Conservation (phyloP, 2,888 invertebrate genomes). For the Resseliella maxima region DNA sequence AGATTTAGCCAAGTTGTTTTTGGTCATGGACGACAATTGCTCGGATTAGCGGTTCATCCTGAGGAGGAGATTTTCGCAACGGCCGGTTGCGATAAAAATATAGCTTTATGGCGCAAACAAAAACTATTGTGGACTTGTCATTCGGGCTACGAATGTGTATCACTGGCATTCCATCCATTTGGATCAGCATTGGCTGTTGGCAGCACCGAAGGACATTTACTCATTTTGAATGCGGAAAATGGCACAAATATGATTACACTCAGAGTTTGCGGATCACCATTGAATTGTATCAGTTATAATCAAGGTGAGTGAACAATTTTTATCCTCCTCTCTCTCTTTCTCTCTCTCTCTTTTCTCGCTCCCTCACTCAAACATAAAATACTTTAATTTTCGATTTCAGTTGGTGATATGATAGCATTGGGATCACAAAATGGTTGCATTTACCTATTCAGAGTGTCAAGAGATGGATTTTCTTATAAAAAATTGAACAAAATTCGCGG, state of each 20-base stretch:
- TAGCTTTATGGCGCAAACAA: slow-evolving; percentile 90
- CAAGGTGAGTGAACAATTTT: slow-evolving; percentile 72
- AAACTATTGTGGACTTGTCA: slow-evolving; percentile 88
- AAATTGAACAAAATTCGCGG: slow-evolving; percentile 90
- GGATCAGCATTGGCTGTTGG: slow-evolving; percentile 89
- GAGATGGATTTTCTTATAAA: slow-evolving; percentile 90
- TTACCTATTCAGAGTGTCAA: slow-evolving; percentile 84
- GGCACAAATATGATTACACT: slow-evolving; percentile 87
- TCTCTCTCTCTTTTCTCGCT: too few relatives aligned
- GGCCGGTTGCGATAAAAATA: slow-evolving; percentile 90
- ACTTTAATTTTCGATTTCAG: slow-evolving; percentile 67
- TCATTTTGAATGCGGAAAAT: slow-evolving; percentile 86
- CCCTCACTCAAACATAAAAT: too few relatives aligned
- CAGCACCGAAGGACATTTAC: slow-evolving; percentile 88
- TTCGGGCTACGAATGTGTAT: slow-evolving; percentile 90
- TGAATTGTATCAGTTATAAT: slow-evolving; percentile 88
- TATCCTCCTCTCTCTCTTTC: not conserved
- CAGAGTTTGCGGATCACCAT: slow-evolving; percentile 86
- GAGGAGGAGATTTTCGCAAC: slow-evolving; percentile 92
- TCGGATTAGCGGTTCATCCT: slow-evolving; percentile 90
- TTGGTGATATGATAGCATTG: slow-evolving; percentile 87
- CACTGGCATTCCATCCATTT: slow-evolving; percentile 87
- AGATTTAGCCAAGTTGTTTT: slow-evolving; percentile 89
- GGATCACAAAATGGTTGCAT: slow-evolving; percentile 89
- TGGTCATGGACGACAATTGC: slow-evolving; percentile 88